Base-by-base conservation (phyloP, 2,888 invertebrate genomes). In the Parnassius orleans region DNA sequence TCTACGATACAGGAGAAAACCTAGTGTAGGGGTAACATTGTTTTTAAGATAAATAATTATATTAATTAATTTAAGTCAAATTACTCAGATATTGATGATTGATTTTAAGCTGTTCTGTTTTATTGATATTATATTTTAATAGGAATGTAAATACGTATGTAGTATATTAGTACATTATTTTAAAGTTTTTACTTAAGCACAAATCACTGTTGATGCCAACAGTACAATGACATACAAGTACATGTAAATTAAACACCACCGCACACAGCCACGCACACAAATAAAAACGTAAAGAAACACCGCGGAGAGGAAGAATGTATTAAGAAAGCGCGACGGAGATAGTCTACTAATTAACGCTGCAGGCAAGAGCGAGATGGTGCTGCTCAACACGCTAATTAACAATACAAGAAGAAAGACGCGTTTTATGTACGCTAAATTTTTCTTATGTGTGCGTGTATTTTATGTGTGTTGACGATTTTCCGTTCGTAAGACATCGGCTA, bases 351-450 rank as follows among this genome's bases (percentile, higher is more conserved):
- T 89, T 90, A 91, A 84, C 87, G 84, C 84, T 74, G 69, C 72
- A 67, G 53, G 90, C 71, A 79, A 69, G 89, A 93, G 81, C 82
- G 84, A 78, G 92, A 91, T 78, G 67, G 79, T 48, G 60, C 67
- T 65, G 81, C 66, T 78, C 86, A 87, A 84, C 90, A 93, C 93
- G 93, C 93, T 94, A 94, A 94, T 94, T 94, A 94, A 93, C 93
- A 93, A 94, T 93, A 93, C 93, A 87, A 92, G 93, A 93, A 94
- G 93, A 93, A 93, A 93, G 87, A 87, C 93, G 86, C 85, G 84
- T 90, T 87, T 87, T 89, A 90, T 87, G 84, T 90, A 87, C 91
- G 77, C 74, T 72, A 73, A 90, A 90, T 83, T 72, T 69, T 77
- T 75, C 74, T 66, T 61, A 68, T 73, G 86, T 85, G 80, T 78